Evolutionary conservation across 1,140 invertebrate genomes (phyloP).

Genomic region (Polypedilum pembai): DNA sequence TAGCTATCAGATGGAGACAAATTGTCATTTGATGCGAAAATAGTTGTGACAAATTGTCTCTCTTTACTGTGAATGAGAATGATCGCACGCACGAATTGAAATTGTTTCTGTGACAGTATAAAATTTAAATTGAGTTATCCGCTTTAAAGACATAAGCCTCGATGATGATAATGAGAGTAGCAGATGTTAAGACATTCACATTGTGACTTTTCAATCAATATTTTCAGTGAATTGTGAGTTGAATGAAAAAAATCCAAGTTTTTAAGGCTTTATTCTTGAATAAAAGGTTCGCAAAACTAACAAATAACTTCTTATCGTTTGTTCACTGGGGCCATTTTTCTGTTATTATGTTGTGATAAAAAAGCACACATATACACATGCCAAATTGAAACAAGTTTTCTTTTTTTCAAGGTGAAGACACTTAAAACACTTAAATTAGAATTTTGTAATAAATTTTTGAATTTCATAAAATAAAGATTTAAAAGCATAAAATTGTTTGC

Average conservation of each 20-base stretch:
- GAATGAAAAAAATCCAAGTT: background rate
- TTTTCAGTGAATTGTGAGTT: background rate
- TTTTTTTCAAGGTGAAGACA: no score
- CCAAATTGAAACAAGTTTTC: no score
- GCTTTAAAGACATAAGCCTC: background rate
- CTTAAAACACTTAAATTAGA: no score
- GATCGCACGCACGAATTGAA: background rate
- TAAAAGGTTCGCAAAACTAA: no score
- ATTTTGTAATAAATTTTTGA: no score
- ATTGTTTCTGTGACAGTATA: background rate
- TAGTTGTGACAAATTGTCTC: slow-evolving; percentile 7
- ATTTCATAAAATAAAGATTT: no score
- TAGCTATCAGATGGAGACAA: background rate
- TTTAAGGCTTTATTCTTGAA: no score
- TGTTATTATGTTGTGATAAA: no score
- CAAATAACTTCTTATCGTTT: no score
- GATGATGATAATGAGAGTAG: background rate
- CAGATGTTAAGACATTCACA: background rate
- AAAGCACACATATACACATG: no score
- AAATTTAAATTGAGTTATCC: background rate
- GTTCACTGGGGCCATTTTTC: no score
- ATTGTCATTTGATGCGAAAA: background rate
- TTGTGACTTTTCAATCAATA: background rate
- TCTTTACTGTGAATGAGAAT: background rate
- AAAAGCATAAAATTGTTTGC: no score